These are phyloP conservation scores for Sarcophaga rosellei DNA, from an alignment of 2,888 invertebrate genomes.

Conservation along the genomic window DNA sequence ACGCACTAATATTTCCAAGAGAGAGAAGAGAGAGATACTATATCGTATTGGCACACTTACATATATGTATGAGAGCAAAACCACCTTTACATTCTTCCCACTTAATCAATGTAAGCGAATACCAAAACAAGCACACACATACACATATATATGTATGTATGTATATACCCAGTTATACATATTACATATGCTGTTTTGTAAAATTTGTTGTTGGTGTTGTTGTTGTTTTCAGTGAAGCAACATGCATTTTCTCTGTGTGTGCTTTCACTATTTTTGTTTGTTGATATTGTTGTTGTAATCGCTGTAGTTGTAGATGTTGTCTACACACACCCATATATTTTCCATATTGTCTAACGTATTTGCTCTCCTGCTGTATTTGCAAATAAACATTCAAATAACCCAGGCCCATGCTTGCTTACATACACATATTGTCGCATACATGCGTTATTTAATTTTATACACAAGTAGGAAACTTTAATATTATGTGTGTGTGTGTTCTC, in stretches of 20 bases:
- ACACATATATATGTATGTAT: background rate
- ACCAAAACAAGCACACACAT: constrained; percentile 6
- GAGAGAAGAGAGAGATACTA: background rate
- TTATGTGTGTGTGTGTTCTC: background rate
- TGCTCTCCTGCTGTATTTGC: constrained; percentile 10
- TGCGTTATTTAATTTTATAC: background rate
- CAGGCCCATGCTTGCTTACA: background rate
- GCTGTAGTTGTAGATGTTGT: too few relatives aligned
- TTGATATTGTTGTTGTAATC: too few relatives aligned
- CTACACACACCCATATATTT: background rate
- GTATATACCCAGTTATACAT: background rate
- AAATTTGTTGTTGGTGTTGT: background rate
- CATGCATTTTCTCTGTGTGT: constrained; percentile 1
- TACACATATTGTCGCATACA: constrained; percentile 43
- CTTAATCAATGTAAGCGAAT: constrained; percentile 28
- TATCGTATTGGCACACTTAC: background rate
- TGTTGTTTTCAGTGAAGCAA: background rate
- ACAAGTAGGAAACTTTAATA: background rate
- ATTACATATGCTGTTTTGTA: background rate
- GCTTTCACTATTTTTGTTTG: background rate
- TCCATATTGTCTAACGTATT: background rate
- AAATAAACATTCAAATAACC: background rate
- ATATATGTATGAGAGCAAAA: background rate
- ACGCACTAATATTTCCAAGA: constrained; percentile 25
- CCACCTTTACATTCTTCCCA: constrained; percentile 40